phyloP scores from a whole-genome alignment of 1,140 invertebrate genomes.

The Lasioglossum baleicum region DNA sequence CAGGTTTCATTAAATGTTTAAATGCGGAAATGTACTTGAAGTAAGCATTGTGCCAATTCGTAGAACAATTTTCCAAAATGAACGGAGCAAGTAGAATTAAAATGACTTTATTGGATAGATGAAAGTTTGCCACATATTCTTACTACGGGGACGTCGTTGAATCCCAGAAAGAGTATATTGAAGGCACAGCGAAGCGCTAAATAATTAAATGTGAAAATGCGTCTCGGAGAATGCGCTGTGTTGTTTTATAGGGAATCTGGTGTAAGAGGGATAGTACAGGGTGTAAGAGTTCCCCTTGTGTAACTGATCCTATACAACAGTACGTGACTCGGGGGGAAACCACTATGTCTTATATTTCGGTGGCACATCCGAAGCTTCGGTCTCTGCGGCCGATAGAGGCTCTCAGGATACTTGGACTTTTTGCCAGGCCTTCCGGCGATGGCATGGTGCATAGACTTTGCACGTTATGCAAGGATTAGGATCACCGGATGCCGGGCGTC shows the following conservation, averaged over 20 bases:
- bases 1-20: too few relatives aligned
- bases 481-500: conserved; percentile 11
- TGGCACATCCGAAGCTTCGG: background rate
- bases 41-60: too few relatives aligned
- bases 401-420: conserved; percentile 7
- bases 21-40: too few relatives aligned
- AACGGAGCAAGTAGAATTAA: too few relatives aligned
- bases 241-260: background rate
- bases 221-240: background rate
- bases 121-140: too few relatives aligned
- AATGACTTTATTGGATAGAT: too few relatives aligned
- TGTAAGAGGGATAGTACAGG: background rate
- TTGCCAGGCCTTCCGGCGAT: background rate
- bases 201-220: background rate
- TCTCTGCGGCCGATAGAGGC: conserved; percentile 8
- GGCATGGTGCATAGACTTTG: background rate
- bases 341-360: background rate
- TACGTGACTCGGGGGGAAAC: background rate
- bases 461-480: conserved; percentile 48
- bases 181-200: too few relatives aligned
- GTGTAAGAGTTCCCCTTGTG: background rate
- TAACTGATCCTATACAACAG: conserved; percentile 1
- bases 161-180: too few relatives aligned
- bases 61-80: too few relatives aligned
- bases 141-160: too few relatives aligned